Evolutionary conservation across 2,797 vertebrate genomes (phyloP).

Genomic region (Picus viridis): DNA sequence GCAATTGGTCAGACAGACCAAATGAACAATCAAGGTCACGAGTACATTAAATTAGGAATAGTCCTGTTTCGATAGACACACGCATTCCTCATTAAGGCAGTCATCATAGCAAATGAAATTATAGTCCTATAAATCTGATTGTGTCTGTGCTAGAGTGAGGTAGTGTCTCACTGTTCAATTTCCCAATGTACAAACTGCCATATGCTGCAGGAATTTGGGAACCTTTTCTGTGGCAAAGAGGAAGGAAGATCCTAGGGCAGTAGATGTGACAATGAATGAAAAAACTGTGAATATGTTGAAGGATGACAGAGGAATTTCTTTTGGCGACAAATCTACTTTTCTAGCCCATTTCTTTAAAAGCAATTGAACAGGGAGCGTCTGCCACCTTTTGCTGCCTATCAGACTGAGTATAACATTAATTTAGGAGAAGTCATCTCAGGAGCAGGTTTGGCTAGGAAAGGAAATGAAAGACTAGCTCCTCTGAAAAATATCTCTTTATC

Average conservation of each 20-base stretch:
- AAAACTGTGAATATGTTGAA: constrained; percentile 76
- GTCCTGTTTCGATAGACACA: constrained; percentile 78
- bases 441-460: constrained; percentile 22
- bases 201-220: constrained; percentile 69
- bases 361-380: constrained; percentile 45
- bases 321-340: constrained; percentile 48
- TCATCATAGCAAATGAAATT: constrained; percentile 85
- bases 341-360: constrained; percentile 52
- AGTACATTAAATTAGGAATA: constrained; percentile 73
- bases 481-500: constrained; percentile 37
- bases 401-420: constrained; percentile 54
- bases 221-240: constrained; percentile 71
- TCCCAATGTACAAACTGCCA: constrained; percentile 73
- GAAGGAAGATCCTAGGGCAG: constrained; percentile 67
- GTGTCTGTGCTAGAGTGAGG: constrained; percentile 82
- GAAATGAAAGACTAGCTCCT: constrained; percentile 50
- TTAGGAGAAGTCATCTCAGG: constrained; percentile 52
- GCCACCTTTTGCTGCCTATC: constrained; percentile 61
- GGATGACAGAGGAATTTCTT: constrained; percentile 77
- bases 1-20: constrained; percentile 68
- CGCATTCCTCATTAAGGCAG: constrained; percentile 77
- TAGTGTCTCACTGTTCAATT: constrained; percentile 81
- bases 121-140: constrained; percentile 80
- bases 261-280: constrained; percentile 57
- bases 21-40: constrained; percentile 81